Evolutionary conservation across 2,888 invertebrate species (phyloP), one percentile per base, ranked within the genome.

Genomic region (Acheta domesticus): DNA sequence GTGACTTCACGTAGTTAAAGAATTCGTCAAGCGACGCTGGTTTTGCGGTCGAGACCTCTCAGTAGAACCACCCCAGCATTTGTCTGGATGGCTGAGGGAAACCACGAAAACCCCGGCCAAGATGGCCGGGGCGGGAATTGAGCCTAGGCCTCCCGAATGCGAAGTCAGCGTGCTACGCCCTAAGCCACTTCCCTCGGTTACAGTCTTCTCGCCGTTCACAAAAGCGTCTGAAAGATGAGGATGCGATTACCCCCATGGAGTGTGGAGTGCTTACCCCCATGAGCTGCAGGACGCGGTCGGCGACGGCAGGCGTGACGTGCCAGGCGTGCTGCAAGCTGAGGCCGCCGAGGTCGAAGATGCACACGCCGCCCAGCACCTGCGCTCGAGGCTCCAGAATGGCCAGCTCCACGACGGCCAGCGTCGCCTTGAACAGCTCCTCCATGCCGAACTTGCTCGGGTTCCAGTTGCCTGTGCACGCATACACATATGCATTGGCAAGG

Each of bases 341-440:
- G 80, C 92, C 91, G 81, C 91, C 90, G 62, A 95, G 87, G 86
- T 95, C 95, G 83, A 95, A 94, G 80, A 95, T 88, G 12, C 91
- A 93, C 11, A 93, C 89, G 0, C 94, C 95, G 0, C 95, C 95
- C 48, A 93, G 87, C 80, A 95, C 92, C 86, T 95, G 95, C 0
- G 92, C 92, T 12, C 91, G 88, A 11, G 91, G 93, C 84, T 95
- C 95, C 83, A 95, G 85, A 79, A 93, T 89, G 0, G 94, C 94
- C 36, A 94, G 86, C 86, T 95, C 94, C 74, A 95, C 86, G 1
- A 93, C 88, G 79, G 92, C 86, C 77, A 94, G 88, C 0, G 93
- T 92, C 0, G 91, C 92, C 84, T 91, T 92, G 85, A 95, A 93
- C 74, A 94, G 85, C 83, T 94, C 93, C 49, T 92, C 92, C 0